These are phyloP conservation scores for Drosophila mulleri DNA, from an alignment of 2,888 invertebrate genomes.

Conservation along the genomic window DNA sequence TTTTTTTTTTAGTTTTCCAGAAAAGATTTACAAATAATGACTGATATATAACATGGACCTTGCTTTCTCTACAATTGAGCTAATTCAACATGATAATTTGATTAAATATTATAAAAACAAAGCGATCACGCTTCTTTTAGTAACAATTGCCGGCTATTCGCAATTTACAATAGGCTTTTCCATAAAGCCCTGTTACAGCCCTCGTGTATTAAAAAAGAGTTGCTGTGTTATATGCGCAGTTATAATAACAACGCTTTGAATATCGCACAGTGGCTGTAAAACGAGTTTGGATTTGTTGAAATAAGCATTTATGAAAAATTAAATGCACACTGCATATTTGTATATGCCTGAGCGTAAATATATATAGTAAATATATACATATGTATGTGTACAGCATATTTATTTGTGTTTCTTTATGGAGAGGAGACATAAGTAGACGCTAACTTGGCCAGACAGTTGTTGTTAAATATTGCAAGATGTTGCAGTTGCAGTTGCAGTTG, in stretches of 20 bases:
- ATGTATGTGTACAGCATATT: background rate
- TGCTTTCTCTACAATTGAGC: too few relatives aligned
- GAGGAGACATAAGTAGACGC: slow-evolving; percentile 48
- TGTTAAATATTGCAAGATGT: slow-evolving; percentile 70
- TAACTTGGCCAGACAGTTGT: slow-evolving; percentile 37
- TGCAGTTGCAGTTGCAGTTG: slow-evolving; percentile 56
- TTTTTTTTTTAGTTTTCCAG: too few relatives aligned
- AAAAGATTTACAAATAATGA: too few relatives aligned
- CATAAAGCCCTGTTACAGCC: slow-evolving; percentile 24
- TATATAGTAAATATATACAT: slow-evolving; percentile 2
- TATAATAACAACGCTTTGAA: slow-evolving; percentile 62
- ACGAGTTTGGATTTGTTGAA: slow-evolving; percentile 71
- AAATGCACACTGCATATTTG: slow-evolving; percentile 41
- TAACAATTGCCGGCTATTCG: too few relatives aligned
- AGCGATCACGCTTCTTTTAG: background rate
- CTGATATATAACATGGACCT: too few relatives aligned
- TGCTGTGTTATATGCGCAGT: slow-evolving; percentile 59
- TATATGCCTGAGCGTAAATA: slow-evolving; percentile 15
- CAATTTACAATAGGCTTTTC: background rate
- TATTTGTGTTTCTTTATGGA: slow-evolving; percentile 1
- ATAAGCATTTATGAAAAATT: slow-evolving; percentile 58
- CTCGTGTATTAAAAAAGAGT: slow-evolving; percentile 47
- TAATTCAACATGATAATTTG: too few relatives aligned
- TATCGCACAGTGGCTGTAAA: slow-evolving; percentile 53
- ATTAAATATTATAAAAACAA: too few relatives aligned